Percentiles rank a stretch among this genome's conserved stretches.
Conservation (phyloP, 2,113 vertebrate genomes). For the Acanthochromis polyacanthus region DNA sequence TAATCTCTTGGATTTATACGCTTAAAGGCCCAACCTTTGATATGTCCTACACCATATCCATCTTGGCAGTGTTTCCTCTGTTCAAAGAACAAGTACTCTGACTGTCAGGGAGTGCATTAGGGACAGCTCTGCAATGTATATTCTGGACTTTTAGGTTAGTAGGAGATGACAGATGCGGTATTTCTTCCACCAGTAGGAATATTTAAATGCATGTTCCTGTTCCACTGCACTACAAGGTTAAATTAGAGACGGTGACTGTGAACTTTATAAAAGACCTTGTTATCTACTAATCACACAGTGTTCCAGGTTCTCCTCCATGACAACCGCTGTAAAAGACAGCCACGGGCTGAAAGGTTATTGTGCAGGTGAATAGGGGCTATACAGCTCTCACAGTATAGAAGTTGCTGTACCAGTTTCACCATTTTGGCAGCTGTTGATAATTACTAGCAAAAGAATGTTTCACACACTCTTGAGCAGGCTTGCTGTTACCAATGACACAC, state of each 20-base stretch:
- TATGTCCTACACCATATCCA: slow-evolving; percentile 22
- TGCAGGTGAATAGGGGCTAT: slow-evolving; percentile 14
- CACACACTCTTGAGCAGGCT: slow-evolving; percentile 40
- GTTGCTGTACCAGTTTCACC: slow-evolving; percentile 56
- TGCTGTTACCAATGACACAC: slow-evolving; percentile 25
- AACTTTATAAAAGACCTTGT: slow-evolving; percentile 59
- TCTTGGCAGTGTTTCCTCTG: slow-evolving; percentile 28
- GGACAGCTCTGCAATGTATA: background rate
- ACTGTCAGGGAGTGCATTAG: slow-evolving; percentile 31
- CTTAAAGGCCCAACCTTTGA: slow-evolving; percentile 43
- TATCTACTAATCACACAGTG: slow-evolving; percentile 57
- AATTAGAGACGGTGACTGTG: slow-evolving; percentile 44
- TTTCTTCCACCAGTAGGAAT: slow-evolving; percentile 32
- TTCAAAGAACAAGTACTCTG: slow-evolving; percentile 37
- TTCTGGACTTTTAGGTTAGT: slow-evolving; percentile 22
- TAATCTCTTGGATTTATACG: slow-evolving; percentile 36
- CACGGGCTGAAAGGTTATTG: slow-evolving; percentile 32
- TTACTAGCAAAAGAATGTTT: slow-evolving; percentile 59
- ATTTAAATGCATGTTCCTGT: slow-evolving; percentile 47
- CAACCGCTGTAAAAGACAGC: slow-evolving; percentile 44
- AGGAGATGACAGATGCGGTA: slow-evolving; percentile 22
- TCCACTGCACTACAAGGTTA: slow-evolving; percentile 41
- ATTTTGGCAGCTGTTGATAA: slow-evolving; percentile 51
- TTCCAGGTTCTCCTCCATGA: slow-evolving; percentile 48
- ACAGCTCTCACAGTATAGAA: slow-evolving; percentile 31